Conservation (phyloP, 1,140 invertebrate genomes). For the Aricia agestis region DNA sequence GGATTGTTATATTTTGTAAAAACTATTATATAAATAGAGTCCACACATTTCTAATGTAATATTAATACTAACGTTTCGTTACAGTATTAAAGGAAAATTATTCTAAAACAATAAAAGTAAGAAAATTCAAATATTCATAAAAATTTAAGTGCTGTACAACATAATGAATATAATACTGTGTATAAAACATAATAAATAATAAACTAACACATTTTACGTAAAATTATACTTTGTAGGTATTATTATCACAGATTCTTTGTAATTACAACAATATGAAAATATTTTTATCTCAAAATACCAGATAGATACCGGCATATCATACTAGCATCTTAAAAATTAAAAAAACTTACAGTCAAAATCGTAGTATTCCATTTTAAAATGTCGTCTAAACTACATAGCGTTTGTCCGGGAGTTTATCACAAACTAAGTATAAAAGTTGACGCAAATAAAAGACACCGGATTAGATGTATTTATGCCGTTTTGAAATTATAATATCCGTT, state of each 20-base stretch:
- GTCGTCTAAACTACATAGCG: background rate
- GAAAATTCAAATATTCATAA: too few species aligned
- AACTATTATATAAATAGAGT: too few species aligned
- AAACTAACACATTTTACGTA: background rate
- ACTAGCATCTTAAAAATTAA: background rate
- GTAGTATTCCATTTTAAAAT: constrained; percentile 13
- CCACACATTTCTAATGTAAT: too few species aligned
- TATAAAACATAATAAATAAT: background rate
- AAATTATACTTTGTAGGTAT: background rate
- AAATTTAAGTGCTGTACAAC: too few species aligned
- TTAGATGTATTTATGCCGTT: constrained; percentile 40
- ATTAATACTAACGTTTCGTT: too few species aligned
- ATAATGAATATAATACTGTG: background rate
- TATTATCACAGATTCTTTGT: background rate
- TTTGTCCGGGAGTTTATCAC: background rate
- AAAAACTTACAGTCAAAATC: constrained; percentile 18
- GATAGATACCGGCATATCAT: background rate
- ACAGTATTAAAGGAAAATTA: too few species aligned
- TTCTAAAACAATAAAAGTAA: too few species aligned
- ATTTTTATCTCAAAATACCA: background rate
- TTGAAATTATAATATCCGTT: constrained; percentile 61
- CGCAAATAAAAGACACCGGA: constrained; percentile 29
- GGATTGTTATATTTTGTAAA: too few species aligned
- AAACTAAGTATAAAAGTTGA: background rate
- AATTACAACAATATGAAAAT: background rate